phyloP scores from a whole-genome alignment of 2,113 vertebrate species.

The Hucho hucho region DNA sequence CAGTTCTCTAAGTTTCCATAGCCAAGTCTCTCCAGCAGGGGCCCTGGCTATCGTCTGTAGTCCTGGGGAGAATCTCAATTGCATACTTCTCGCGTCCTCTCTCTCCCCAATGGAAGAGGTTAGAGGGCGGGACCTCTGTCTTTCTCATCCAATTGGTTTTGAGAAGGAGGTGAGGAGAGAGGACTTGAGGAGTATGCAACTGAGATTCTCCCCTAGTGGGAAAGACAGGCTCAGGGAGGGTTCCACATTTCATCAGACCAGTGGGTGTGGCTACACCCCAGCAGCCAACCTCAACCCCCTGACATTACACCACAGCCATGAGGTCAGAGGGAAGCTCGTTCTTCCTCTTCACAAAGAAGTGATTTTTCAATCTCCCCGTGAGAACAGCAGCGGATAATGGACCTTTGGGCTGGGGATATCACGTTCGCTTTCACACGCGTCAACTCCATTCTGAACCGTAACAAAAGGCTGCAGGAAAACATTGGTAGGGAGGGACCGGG shows the following conservation, averaged over 20 bases:
- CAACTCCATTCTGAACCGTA: slow-evolving; percentile 62
- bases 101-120: no score
- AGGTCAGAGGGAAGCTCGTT: slow-evolving; percentile 70
- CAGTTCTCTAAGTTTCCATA: background rate
- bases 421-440: slow-evolving; percentile 63
- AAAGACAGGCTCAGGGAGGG: slow-evolving; percentile 30
- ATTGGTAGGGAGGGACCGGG: slow-evolving; percentile 40
- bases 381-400: slow-evolving; percentile 64
- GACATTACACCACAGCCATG: slow-evolving; percentile 65
- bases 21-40: background rate
- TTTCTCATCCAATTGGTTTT: no score
- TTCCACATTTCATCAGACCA: slow-evolving; percentile 54
- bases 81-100: no score
- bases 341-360: slow-evolving; percentile 57
- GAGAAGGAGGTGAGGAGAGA: no score
- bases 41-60: background rate
- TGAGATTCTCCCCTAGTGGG: background rate
- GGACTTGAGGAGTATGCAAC: no score
- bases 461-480: slow-evolving; percentile 63
- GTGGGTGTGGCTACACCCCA: slow-evolving; percentile 59
- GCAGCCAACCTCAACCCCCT: slow-evolving; percentile 63
- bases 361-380: slow-evolving; percentile 63
- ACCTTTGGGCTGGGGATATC: slow-evolving; percentile 55
- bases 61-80: background rate
- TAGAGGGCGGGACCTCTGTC: no score